Percentiles rank a stretch among this genome's conserved stretches.
phyloP scores from a whole-genome alignment of 2,797 vertebrate genomes.

The Alcedo atthis region DNA sequence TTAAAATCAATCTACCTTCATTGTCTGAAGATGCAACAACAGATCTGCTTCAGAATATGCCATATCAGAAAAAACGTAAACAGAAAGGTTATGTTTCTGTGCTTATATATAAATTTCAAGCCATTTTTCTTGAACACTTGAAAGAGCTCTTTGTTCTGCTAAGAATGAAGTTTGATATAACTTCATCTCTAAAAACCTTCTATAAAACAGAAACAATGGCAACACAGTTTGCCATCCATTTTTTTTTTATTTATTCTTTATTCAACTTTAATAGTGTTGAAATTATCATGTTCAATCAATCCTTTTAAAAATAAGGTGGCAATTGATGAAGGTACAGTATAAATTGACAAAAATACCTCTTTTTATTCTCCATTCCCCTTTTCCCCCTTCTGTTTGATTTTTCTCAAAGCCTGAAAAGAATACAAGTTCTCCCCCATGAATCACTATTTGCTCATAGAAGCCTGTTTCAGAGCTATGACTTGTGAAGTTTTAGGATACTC shows the following conservation, averaged over 20 bases:
- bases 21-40: background rate
- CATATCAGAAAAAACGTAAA: background rate
- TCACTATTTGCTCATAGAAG: background rate
- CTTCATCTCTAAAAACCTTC: background rate
- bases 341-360: background rate
- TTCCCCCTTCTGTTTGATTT: background rate
- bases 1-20: constrained; percentile 32
- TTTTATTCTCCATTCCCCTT: background rate
- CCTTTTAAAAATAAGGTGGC: background rate
- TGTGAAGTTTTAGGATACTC: background rate
- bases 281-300: background rate
- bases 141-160: background rate
- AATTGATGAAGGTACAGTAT: background rate
- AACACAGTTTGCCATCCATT: background rate
- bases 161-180: background rate
- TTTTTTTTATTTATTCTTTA: background rate
- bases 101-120: background rate
- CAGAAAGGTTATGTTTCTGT: background rate
- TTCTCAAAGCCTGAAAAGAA: background rate
- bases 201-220: background rate
- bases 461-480: background rate
- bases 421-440: background rate
- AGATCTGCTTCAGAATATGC: background rate
- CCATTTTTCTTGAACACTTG: background rate
- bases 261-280: background rate